Base-by-base conservation (phyloP, 2,113 vertebrate genomes). In the Planiliza haematocheilus region DNA sequence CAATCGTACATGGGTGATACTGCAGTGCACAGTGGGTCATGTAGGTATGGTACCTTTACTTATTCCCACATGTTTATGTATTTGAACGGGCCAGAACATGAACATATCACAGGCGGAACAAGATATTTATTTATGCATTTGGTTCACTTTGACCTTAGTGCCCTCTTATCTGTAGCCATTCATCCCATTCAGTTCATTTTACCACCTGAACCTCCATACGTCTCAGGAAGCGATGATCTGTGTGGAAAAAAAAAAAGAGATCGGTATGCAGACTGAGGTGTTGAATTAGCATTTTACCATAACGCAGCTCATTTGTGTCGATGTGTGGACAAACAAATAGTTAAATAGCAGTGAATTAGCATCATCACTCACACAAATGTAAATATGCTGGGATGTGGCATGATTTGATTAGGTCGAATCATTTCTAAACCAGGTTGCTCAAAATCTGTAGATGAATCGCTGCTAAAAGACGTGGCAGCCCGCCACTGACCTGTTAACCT, bases 201-300 rank as follows among this genome's bases (percentile, higher is more conserved):
- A 81, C 70, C 84, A 80, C 79, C 77, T 79, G 84, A 71, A 85
- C 82, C 84, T 81, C 84, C 88, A 87, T 90, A 83, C 60, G 87
- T 90, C 91, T 92, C 91, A 92, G 91, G 91, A 92, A 90, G 87
- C 41, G 86, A 85, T 60, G 82, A 82, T 83, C 58, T 77, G 69
- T 62, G 72, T 70, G 74, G 39, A 72, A 62, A 59, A 70, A 58
- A 55, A 45, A 69, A 21, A 55, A 34, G 14, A 62, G 51, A 59
- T 18, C 18, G 45, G 64, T 76, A 57, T 45, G 59, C 48, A 75
- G 58, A 49, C 57, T 65, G 61, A 78, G 52, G 77, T 66, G 68
- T 82, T 36, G 21, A 70, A 74, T 77, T 76, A 71, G 69, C 69
- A 78, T 37, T 65, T 57, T 67, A 53, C 57, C 46, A 18, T 34